Evolutionary conservation across 2,113 vertebrate species (phyloP), one percentile per base, ranked within the genome.

Genomic region (Rhea americana): DNA sequence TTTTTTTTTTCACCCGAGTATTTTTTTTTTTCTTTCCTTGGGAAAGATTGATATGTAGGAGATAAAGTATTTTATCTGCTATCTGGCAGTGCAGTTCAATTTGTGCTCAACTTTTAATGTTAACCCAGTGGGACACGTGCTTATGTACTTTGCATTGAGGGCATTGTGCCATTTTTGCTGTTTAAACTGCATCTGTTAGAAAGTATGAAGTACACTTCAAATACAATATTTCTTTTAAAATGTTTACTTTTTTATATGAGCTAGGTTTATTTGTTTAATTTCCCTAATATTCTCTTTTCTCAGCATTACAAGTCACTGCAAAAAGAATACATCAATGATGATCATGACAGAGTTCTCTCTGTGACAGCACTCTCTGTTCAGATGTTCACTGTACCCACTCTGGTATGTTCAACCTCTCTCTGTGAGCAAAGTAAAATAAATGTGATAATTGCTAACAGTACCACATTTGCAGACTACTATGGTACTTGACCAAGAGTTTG

Each of bases 361-460:
- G 96, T 99, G 93, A 99, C 99, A 43, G 98, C 99, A 8, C 97
- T 99, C 68, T 99, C 99, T 9, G 99, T 99, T 94, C 99, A 99
- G 96, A 99, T 99, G 96, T 99, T 99, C 96, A 99, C 99, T 50
- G 99, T 99, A 30, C 99, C 99, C 58, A 99, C 99, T 82, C 91
- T 99, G 98, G 99, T 99, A 97, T 93, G 98, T 97, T 76, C 32
- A 67, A 39, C 55, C 35, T 67, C 26, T 55, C 14, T 85, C 21
- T 3, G 0, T 48, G 84, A 19, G 43, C 66, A 72, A 62, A 28
- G 20, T 37, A 21, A 71, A 94, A 53, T 21, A 20, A 62, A 41
- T 58, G 14, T 28, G 25, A 79, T 37, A 70, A 25, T 71, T 83
- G 59, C 30, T 85, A 18, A 50, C n/a, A 51, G 8, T 43, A 16